Evolutionary conservation across 2,797 vertebrate genomes (phyloP).

Genomic region (Danionella dracula): DNA sequence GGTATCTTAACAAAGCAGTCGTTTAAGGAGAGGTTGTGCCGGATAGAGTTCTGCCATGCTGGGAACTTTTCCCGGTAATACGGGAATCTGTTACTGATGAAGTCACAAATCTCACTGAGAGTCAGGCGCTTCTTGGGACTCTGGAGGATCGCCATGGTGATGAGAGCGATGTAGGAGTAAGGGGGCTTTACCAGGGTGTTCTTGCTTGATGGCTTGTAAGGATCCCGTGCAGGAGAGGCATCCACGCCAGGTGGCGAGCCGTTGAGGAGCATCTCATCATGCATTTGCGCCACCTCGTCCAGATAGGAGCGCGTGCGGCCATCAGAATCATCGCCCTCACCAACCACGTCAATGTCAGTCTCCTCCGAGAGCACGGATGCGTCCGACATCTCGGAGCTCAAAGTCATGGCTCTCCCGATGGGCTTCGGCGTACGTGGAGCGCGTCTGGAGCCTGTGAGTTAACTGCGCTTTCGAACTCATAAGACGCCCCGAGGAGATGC

Average conservation of each 20-base stretch:
- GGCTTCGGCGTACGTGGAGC: constrained; percentile 41
- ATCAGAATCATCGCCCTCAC: constrained; percentile 84
- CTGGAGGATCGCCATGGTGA: constrained; percentile 94
- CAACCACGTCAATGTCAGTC: constrained; percentile 93
- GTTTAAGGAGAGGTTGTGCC: constrained; percentile 84
- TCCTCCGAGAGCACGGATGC: constrained; percentile 89
- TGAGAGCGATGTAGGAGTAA: constrained; percentile 92
- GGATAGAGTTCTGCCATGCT: constrained; percentile 87
- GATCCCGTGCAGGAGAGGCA: constrained; percentile 62
- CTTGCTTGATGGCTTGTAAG: constrained; percentile 72
- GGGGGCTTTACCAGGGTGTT: constrained; percentile 85
- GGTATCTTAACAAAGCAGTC: constrained; percentile 88
- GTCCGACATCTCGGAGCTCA: constrained; percentile 94
- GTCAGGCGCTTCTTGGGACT: constrained; percentile 86
- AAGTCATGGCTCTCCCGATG: constrained; percentile 80
- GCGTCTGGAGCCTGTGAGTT: constrained; percentile 30
- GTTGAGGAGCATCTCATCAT: constrained; percentile 69
- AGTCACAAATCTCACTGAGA: constrained; percentile 85
- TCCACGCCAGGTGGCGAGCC: constrained; percentile 67
- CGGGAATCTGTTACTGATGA: constrained; percentile 84
- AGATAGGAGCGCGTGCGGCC: constrained; percentile 70
- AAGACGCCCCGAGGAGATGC: constrained; percentile 3
- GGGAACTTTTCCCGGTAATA: constrained; percentile 89
- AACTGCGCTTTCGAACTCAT: constrained; percentile 30
- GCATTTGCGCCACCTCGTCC: constrained; percentile 77